Evolutionary conservation across 1,140 invertebrate genomes (phyloP).

Genomic region (Chironomus tepperi): DNA sequence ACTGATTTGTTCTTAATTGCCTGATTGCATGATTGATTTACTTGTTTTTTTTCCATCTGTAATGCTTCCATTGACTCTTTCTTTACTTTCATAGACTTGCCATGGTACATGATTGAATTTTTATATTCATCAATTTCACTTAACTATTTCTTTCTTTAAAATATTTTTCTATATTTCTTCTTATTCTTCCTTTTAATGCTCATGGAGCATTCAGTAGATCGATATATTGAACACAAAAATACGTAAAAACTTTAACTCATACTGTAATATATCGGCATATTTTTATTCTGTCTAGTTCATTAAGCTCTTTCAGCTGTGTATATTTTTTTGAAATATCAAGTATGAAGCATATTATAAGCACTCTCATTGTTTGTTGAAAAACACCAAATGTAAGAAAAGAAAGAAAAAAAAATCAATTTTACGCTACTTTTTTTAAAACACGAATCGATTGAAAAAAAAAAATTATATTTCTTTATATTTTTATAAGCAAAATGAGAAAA

Average conservation of each 20-base stretch:
- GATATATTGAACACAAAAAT: neutral
- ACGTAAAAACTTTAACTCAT: neutral
- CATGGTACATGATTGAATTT: slow-evolving; percentile 8
- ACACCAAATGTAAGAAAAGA: neutral
- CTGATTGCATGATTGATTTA: slow-evolving; percentile 24
- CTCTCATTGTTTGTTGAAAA: slow-evolving; percentile 1
- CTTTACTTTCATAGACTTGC: slow-evolving; percentile 6
- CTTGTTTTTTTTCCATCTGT: neutral
- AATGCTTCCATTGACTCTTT: neutral
- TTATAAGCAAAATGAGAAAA: neutral
- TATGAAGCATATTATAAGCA: neutral
- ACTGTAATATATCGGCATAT: slow-evolving; percentile 12
- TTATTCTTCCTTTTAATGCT: too few species aligned
- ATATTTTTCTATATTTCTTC: neutral
- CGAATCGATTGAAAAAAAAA: neutral
- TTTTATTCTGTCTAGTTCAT: slow-evolving; percentile 1
- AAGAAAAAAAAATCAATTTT: slow-evolving; percentile 19
- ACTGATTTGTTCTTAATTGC: slow-evolving; percentile 23
- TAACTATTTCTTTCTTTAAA: neutral
- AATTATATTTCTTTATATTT: neutral
- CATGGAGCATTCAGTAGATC: neutral
- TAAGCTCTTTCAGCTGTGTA: neutral
- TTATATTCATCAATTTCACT: slow-evolving; percentile 9
- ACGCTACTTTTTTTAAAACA: slow-evolving; percentile 16
- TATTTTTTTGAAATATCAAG: neutral